Base-by-base conservation (phyloP, 2,113 vertebrate genomes). In the Perca schrenkii region DNA sequence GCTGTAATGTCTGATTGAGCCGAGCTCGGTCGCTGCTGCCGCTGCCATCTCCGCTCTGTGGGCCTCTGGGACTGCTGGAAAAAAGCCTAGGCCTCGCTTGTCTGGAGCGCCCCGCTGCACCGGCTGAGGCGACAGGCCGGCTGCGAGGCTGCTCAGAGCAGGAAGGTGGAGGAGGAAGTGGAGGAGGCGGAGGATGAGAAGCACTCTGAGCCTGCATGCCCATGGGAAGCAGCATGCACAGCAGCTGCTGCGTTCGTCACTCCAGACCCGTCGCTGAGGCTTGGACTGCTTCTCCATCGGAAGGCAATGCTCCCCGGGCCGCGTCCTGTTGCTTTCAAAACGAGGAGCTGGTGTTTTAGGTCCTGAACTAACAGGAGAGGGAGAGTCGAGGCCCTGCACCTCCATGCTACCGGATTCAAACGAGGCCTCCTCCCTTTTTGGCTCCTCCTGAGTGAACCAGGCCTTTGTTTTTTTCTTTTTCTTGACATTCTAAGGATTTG, bases 401-500 rank as follows among this genome's bases (percentile, higher is more conserved):
- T 90, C 78, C 86, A 83, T 79, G 88, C 72, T 82, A 73, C 85
- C 75, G 56, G 82, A 47, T 83, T 61, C 82, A 63, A 12, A 66
- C 74, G 2, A 84, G 89, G 88, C 88, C 89, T 82, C 74, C 79
- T 84, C 77, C 79, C 79, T 90, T 58, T 70, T 28, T 31, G 64
- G 64, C 77, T 80, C 81, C 83, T 34, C 25, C 88, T 83, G 78
- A 88, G 74, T 82, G 67, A 87, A 89, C 77, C 84, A 31, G 83
- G 76, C 80, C 70, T 70, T 80, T 62, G 69, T 87, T 77, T 91
- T 31, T 85, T 87, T 86, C 85, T 91, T 69, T 93, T 90, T 93
- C 90, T 92, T 89, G 89, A 94, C 92, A 65, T 95, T 95, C 95
- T 95, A 93, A 94, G 93, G 92, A 94, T 95, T 95, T 95, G 94